Evolutionary conservation across 2,113 vertebrate species (phyloP).

Genomic region (Lota lota): DNA sequence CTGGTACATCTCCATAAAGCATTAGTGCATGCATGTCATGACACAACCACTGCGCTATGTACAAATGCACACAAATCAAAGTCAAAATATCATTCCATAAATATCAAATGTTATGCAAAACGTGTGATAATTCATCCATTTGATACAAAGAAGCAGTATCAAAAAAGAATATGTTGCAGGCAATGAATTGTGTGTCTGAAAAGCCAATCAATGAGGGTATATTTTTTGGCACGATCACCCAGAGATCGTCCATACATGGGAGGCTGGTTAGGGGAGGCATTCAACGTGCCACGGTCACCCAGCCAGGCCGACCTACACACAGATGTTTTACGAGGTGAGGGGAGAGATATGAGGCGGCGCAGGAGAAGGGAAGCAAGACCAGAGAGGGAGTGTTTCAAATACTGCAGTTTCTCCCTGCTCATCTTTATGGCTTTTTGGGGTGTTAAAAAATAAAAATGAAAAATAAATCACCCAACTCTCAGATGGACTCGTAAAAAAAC

Average conservation of each 20-base stretch:
- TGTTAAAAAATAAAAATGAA: not conserved
- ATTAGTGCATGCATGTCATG: no score
- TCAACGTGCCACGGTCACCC: not conserved
- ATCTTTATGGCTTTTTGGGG: conserved; percentile 3
- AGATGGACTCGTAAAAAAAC: not conserved
- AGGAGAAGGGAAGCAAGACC: not conserved
- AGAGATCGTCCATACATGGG: not conserved
- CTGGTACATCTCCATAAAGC: no score
- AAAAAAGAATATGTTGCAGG: no score
- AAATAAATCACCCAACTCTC: not conserved
- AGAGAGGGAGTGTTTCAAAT: not conserved
- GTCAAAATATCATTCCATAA: no score
- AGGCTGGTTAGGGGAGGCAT: not conserved
- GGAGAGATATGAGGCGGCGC: conserved; percentile 2
- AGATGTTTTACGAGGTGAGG: conserved; percentile 19
- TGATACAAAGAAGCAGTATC: no score
- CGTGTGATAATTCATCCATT: no score
- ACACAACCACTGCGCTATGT: no score
- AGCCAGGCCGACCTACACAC: conserved; percentile 1
- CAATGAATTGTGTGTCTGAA: no score
- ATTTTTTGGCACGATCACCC: no score
- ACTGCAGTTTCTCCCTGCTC: not conserved
- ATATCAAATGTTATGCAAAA: no score
- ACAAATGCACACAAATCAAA: no score
- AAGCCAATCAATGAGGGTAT: no score